A percentile compares a stretch with the other conserved stretches of the same genome.
phyloP scores from a whole-genome alignment of 2,113 vertebrate species.

The Megaceryle maxima region DNA sequence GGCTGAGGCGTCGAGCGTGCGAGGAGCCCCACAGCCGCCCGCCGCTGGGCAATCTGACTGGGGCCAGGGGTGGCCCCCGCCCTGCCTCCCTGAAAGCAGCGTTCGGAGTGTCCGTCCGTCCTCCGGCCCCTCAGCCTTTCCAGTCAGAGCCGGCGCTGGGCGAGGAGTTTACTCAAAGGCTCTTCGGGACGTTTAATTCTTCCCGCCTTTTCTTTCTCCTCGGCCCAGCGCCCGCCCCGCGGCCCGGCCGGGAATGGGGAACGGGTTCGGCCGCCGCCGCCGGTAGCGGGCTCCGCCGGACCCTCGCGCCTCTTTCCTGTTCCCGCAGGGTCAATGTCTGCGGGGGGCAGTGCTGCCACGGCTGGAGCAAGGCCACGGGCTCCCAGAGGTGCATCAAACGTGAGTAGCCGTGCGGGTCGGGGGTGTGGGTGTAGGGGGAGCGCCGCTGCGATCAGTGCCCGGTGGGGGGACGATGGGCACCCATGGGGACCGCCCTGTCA shows the following conservation, averaged over 20 bases:
- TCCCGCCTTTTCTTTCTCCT: background rate
- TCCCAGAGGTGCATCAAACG: constrained; percentile 95
- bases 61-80: background rate
- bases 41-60: background rate
- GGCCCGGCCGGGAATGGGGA: background rate
- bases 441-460: rapidly evolving
- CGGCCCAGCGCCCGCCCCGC: background rate
- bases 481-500: rapidly evolving
- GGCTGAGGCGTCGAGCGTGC: background rate
- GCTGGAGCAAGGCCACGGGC: constrained; percentile 90
- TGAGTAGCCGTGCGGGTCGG: constrained; percentile 72
- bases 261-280: background rate
- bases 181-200: background rate
- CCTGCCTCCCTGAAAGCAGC: background rate
- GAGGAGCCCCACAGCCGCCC: background rate
- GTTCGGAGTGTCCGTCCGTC: background rate
- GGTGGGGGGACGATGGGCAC: no score
- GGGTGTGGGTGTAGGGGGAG: no score
- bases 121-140: background rate
- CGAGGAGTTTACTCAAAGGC: background rate
- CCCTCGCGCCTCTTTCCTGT: constrained; percentile 60
- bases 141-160: background rate
- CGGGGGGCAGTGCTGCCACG: constrained; percentile 93
- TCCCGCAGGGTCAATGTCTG: constrained; percentile 92
- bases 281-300: background rate